Evolutionary conservation across 2,888 invertebrate species (phyloP).

Genomic region (Antheraea assamensis): DNA sequence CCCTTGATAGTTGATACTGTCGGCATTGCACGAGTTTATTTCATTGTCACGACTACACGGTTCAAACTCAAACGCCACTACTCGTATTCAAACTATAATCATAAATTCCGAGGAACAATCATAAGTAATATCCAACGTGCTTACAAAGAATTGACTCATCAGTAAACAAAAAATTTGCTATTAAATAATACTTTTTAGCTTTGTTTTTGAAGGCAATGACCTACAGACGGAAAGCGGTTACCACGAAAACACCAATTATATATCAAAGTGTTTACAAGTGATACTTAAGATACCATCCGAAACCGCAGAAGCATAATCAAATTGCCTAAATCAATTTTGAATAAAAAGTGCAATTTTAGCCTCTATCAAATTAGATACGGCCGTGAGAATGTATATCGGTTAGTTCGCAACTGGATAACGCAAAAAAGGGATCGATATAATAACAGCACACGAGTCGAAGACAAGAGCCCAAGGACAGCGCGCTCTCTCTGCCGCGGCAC

Average conservation of each 20-base stretch:
- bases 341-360: slow-evolving; percentile 70
- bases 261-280: slow-evolving; percentile 31
- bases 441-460: slow-evolving; percentile 56
- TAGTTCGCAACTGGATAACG: slow-evolving; percentile 77
- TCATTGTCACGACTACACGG: slow-evolving; percentile 28
- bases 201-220: slow-evolving; percentile 16
- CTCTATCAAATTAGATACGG: slow-evolving; percentile 63
- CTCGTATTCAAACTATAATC: background rate
- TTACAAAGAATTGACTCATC: background rate
- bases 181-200: slow-evolving; percentile 1
- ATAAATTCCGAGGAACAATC: background rate
- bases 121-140: background rate
- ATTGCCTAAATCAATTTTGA: slow-evolving; percentile 54
- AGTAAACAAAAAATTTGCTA: background rate
- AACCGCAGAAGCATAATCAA: slow-evolving; percentile 46
- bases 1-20: slow-evolving; percentile 29
- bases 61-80: slow-evolving; percentile 42
- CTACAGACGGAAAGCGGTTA: slow-evolving; percentile 27
- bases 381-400: slow-evolving; percentile 73
- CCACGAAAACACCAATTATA: slow-evolving; percentile 30
- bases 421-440: slow-evolving; percentile 79
- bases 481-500: slow-evolving; percentile 45
- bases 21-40: slow-evolving; percentile 43
- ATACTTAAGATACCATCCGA: slow-evolving; percentile 46
- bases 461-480: slow-evolving; percentile 67